Conservation (phyloP, 1,140 invertebrate species). For the Aphis craccivora region DNA sequence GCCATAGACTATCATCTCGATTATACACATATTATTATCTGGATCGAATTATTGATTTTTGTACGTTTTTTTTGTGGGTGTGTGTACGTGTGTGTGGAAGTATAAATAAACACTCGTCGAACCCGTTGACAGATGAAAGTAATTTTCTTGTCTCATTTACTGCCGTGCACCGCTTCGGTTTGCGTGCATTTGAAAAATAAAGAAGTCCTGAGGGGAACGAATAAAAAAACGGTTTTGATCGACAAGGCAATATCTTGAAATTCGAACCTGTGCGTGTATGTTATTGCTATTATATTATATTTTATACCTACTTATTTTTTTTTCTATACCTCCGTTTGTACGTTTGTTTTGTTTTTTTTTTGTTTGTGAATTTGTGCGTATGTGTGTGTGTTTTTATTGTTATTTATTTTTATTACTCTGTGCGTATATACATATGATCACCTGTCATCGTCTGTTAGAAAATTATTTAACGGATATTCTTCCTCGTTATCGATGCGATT, state of each 20-base stretch:
- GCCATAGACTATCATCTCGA: neutral
- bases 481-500: neutral
- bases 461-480: slow-evolving; percentile 51
- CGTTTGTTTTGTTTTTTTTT: neutral
- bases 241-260: slow-evolving; percentile 56
- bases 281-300: slow-evolving; percentile 35
- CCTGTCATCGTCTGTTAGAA: slow-evolving; percentile 40
- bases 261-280: slow-evolving; percentile 45
- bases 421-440: slow-evolving; percentile 15
- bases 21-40: neutral
- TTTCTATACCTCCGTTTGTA: slow-evolving; percentile 26
- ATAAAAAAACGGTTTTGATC: slow-evolving; percentile 45
- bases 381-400: neutral
- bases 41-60: neutral
- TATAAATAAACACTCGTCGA: slow-evolving; percentile 27
- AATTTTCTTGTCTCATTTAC: slow-evolving; percentile 53
- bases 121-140: slow-evolving; percentile 56
- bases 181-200: slow-evolving; percentile 51
- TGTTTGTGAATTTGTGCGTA: neutral
- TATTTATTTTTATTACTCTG: slow-evolving; percentile 24
- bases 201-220: slow-evolving; percentile 14
- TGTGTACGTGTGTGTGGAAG: neutral
- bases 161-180: neutral
- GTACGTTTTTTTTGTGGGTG: neutral
- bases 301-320: slow-evolving; percentile 7